Percentiles rank a stretch among this genome's conserved stretches.
Conservation (phyloP, 2,113 vertebrate genomes). For the Galbula dea region DNA sequence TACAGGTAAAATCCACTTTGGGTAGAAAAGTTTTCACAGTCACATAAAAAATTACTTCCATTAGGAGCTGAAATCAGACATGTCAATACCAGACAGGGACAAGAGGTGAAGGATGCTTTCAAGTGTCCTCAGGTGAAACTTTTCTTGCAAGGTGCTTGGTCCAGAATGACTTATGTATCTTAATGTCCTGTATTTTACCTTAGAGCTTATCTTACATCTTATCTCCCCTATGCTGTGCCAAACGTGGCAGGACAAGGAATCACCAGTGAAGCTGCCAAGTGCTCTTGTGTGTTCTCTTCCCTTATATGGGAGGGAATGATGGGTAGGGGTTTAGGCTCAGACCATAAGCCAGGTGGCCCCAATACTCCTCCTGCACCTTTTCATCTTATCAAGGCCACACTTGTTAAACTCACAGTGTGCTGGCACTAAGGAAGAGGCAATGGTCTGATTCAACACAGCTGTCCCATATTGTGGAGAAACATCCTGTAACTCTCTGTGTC, state of each 20-base stretch:
- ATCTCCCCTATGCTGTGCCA: neutral
- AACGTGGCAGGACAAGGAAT: neutral
- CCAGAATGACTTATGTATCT: fast-evolving
- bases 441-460: constrained; percentile 10
- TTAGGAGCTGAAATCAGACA: neutral
- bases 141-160: neutral
- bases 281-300: neutral
- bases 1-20: neutral
- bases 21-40: neutral
- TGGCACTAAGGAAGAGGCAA: neutral
- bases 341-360: neutral
- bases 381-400: neutral
- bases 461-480: neutral
- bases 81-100: neutral
- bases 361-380: neutral
- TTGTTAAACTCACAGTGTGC: neutral
- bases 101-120: neutral
- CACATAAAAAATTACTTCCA: neutral
- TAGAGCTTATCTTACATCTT: neutral
- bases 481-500: constrained; percentile 49
- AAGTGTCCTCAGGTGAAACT: neutral
- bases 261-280: neutral
- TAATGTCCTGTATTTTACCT: neutral
- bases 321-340: neutral
- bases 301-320: fast-evolving